Conservation (phyloP, 1,140 invertebrate species). For the Drosophila arawakana region DNA sequence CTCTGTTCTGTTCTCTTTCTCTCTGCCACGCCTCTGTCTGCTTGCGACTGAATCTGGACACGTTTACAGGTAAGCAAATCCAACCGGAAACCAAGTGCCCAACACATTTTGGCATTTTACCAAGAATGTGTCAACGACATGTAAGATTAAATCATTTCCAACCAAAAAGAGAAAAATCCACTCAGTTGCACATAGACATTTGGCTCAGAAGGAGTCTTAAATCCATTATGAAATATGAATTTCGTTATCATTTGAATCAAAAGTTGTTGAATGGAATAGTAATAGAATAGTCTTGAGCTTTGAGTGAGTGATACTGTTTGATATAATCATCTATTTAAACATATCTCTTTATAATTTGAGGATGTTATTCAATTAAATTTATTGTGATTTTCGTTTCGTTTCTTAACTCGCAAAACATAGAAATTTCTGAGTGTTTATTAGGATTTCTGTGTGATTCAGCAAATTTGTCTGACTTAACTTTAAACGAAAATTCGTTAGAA, state of each 20-base stretch:
- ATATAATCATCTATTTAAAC: too few relatives aligned
- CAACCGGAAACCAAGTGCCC: conserved; percentile 64
- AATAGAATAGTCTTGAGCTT: too few relatives aligned
- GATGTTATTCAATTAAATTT: too few relatives aligned
- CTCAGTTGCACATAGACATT: neutral
- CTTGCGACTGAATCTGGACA: conserved; percentile 24
- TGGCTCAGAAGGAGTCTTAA: too few relatives aligned
- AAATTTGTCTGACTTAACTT: conserved; percentile 1
- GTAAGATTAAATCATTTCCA: conserved; percentile 80
- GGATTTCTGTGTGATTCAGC: neutral
- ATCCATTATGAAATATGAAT: too few relatives aligned
- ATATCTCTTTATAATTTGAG: too few relatives aligned
- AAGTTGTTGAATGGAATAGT: too few relatives aligned
- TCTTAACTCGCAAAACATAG: too few relatives aligned
- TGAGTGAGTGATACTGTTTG: too few relatives aligned
- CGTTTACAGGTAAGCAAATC: conserved; percentile 77
- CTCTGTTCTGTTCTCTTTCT: conserved; percentile 53
- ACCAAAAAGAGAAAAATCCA: neutral
- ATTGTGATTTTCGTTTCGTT: too few relatives aligned
- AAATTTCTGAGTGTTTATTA: neutral
- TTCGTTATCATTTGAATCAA: too few relatives aligned
- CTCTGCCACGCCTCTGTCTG: conserved; percentile 15
- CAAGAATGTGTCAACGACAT: conserved; percentile 83
- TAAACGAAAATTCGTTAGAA: conserved; percentile 6
- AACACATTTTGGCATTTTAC: conserved; percentile 58